Evolutionary conservation across 1,140 invertebrate species (phyloP), one percentile per base, ranked within the genome.

Genomic region (Aphaenogaster ashmeadi): DNA sequence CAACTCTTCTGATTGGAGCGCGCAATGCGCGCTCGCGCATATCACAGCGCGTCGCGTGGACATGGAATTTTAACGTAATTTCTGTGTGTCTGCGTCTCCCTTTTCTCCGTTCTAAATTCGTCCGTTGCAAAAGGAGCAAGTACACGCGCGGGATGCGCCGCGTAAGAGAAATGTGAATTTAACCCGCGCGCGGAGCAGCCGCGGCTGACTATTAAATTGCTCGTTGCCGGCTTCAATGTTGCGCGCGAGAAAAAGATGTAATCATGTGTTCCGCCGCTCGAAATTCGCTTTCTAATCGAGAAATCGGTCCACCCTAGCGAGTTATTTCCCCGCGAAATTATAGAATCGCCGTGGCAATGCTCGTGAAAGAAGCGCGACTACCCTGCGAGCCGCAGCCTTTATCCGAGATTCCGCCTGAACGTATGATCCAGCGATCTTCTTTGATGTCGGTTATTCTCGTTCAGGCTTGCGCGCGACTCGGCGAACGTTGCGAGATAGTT

Each of bases 381-480:
- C 21, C 21, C 5, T n/a, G 33, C 4, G 38, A 41, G 9, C 18
- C 41, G 58, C 15, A 8, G 8, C 21, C 27, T 78, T 62, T 78
- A 78, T 41, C 47, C 62, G 62, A 52, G 60, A 41, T 33, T 78
- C 47, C 27, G 72, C 1, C 38, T 33, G 58, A 44, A 21, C 27
- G 33, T 62, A 50, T 18, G 58, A 50, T 21, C 60, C 38, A 47
- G 62, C 64, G 36, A 27, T 69, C 18, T 44, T 33, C 58, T 81
- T 81, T 81, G 78, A 81, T 81, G 78, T 81, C 11, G 4, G 50
- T 71, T 69, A 81, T 81, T 81, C 67, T 71, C 54, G 54, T 78
- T 77, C 21, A 13, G 18, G 15, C 64, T 71, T 11, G n/a, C 50
- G 41, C n/a, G 47, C 33, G 58, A n/a, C 41, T 69, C 74, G 13